Evolutionary conservation across 2,797 vertebrate species (phyloP), one percentile per base, ranked within the genome.

Genomic region (Acridotheres tristis): DNA sequence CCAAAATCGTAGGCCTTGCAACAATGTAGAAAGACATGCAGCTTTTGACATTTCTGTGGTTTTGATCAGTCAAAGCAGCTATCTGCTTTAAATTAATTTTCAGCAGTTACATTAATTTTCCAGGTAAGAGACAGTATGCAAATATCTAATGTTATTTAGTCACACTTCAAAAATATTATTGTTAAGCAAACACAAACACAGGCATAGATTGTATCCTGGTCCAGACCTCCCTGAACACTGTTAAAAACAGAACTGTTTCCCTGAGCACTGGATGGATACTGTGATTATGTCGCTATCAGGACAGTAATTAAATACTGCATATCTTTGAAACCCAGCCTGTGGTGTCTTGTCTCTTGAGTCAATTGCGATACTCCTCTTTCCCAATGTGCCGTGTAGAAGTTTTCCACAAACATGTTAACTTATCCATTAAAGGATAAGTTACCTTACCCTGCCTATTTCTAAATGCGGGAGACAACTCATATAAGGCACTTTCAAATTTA

Each of bases 281-380:
- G 88, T 88, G 55, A 96, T 96, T 95, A 84, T 78, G 77, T 36
- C 5, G 7, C 66, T 91, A 95, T 81, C 90, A 88, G 69, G 59
- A 66, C 80, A 91, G 91, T 95, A 95, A 95, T 87, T 94, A 94
- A 95, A 95, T 93, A 93, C 93, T n/a, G 63, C 51, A 1, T 91
- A 90, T 94, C 94, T 94, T 68, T 91, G 96, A 95, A 96, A 96
- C 74, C 80, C 80, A 88, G 91, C 50, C 94, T 66, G 59, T 45
- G 55, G 83, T 93, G 77, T 94, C 93, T 84, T 58, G 63, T 93
- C 96, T 94, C 62, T 86, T 13, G 9, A 94, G 90, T 73, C 76
- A 63, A 10, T 62, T 62, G 73, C 76, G 91, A 86, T 77, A 78
- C 91, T 95, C 85, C 30, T 90, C 58, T 96, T 88, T 86, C 59